Conservation (phyloP, 2,797 vertebrate species). For the Tympanoctomys barrerae region DNA sequence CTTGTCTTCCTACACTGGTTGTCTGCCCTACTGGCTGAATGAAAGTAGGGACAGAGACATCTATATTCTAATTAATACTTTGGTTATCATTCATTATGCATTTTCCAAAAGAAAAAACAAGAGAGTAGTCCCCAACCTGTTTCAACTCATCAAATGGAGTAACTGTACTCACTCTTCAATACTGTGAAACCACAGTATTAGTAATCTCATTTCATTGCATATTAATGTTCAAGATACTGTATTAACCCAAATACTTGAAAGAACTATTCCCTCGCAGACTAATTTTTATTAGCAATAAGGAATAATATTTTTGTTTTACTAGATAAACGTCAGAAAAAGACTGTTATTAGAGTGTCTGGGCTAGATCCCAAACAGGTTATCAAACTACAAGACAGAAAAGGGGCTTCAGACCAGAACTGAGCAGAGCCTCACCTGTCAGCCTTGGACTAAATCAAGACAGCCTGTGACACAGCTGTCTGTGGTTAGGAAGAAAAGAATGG, state of each 20-base stretch:
- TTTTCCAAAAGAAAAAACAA: constrained; percentile 20
- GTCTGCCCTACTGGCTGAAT: background rate
- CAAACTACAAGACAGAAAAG: background rate
- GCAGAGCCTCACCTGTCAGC: background rate
- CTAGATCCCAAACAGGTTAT: background rate
- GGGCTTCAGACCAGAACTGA: background rate
- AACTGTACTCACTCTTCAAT: constrained; percentile 1
- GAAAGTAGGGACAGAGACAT: constrained; percentile 22
- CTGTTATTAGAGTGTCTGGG: background rate
- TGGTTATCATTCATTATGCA: background rate
- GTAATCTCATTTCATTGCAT: background rate
- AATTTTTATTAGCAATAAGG: constrained; percentile 55
- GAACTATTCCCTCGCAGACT: constrained; percentile 25
- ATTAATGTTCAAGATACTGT: background rate
- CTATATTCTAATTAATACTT: constrained; percentile 56
- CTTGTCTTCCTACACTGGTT: background rate
- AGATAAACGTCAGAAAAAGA: constrained; percentile 25
- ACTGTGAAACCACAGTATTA: background rate
- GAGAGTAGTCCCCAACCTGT: background rate
- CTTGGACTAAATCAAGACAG: background rate
- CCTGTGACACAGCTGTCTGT: background rate
- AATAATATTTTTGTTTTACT: constrained; percentile 2
- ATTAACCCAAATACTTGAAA: constrained; percentile 38
- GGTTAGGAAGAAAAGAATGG: background rate
- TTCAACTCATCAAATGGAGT: constrained; percentile 26